Conservation (phyloP, 2,888 invertebrate species). For the Reticulitermes lucifugus region DNA sequence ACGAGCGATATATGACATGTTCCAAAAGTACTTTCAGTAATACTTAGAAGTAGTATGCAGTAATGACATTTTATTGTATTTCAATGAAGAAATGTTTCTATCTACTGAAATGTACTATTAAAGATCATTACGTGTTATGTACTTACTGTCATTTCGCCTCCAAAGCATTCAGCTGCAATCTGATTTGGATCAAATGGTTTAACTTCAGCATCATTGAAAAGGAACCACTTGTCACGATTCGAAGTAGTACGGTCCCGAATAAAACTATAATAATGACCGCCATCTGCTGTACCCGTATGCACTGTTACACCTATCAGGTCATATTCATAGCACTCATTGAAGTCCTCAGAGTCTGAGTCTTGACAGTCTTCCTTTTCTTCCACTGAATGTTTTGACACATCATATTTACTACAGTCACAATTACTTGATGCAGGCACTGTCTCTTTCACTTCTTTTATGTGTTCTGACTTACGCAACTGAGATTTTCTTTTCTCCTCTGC, state of each 20-base stretch:
- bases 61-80: too few species aligned
- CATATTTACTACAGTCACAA: slow-evolving; percentile 24
- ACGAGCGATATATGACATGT: too few species aligned
- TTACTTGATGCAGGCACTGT: slow-evolving; percentile 29
- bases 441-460: slow-evolving; percentile 53
- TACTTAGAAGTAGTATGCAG: too few species aligned
- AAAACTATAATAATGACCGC: slow-evolving; percentile 96
- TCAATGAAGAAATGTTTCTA: too few species aligned
- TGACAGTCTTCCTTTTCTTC: slow-evolving; percentile 64
- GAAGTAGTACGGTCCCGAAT: slow-evolving; percentile 83
- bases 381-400: slow-evolving; percentile 55
- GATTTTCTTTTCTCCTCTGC: slow-evolving; percentile 69
- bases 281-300: slow-evolving; percentile 98
- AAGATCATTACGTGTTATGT: too few species aligned
- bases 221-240: slow-evolving; percentile 89
- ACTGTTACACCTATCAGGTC: slow-evolving; percentile 95
- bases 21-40: too few species aligned
- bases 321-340: slow-evolving; percentile 73
- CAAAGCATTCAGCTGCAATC: slow-evolving; percentile 95
- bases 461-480: slow-evolving; percentile 61
- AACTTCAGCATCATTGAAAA: slow-evolving; percentile 94
- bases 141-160: slow-evolving; percentile 94
- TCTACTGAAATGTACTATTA: too few species aligned
- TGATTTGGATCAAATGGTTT: slow-evolving; percentile 96
- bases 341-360: slow-evolving; percentile 66